These are phyloP conservation scores for Garra rufa DNA, from an alignment of 2,113 vertebrate genomes.

Conservation along the genomic window DNA sequence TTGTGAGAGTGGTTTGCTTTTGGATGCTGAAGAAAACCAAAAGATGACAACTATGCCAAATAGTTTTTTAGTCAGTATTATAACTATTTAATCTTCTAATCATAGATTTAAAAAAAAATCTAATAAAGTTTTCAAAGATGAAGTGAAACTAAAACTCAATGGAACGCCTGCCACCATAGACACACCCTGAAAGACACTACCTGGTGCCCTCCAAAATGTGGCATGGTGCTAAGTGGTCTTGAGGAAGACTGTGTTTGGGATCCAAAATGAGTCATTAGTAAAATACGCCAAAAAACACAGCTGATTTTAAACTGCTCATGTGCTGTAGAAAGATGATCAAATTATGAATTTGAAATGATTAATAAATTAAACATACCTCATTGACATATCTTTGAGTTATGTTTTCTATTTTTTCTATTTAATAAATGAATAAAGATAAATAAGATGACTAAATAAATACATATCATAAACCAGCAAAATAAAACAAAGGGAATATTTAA, in stretches of 20 bases:
- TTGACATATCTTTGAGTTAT: neutral
- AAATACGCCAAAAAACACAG: neutral
- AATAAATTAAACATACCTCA: neutral
- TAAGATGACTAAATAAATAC: neutral
- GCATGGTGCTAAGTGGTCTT: slow-evolving; percentile 47
- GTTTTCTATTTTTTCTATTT: neutral
- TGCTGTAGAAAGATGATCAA: neutral
- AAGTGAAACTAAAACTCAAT: too few species aligned
- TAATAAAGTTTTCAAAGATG: too few species aligned
- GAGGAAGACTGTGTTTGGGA: slow-evolving; percentile 55
- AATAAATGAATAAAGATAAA: neutral
- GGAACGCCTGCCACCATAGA: too few species aligned
- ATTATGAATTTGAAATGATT: neutral
- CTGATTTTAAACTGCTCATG: neutral
- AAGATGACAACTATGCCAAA: too few species aligned
- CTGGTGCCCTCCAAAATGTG: slow-evolving; percentile 57
- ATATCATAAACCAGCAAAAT: neutral
- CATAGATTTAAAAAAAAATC: too few species aligned
- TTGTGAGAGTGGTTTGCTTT: too few species aligned
- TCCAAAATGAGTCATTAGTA: neutral
- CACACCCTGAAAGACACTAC: slow-evolving; percentile 44
- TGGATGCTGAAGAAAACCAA: too few species aligned
- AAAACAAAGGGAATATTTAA: neutral
- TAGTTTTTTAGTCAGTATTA: neutral
- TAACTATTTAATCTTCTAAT: too few species aligned